Conservation (phyloP, 2,797 vertebrate genomes). For the Mus spretus region DNA sequence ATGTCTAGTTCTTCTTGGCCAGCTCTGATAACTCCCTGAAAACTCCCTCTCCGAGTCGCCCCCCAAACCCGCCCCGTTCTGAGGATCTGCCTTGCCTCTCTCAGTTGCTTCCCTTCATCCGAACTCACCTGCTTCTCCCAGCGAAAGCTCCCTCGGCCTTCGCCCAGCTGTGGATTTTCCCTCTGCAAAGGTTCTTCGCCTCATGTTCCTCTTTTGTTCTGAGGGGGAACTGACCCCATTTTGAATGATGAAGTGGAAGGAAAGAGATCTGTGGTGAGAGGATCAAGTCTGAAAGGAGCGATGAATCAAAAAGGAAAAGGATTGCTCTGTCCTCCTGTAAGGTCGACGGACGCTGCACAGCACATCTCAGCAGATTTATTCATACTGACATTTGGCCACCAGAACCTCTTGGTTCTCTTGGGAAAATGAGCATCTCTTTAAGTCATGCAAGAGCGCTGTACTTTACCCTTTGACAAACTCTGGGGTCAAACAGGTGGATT, state of each 20-base stretch:
- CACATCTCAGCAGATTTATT: neutral
- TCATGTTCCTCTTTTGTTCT: neutral
- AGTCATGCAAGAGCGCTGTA: neutral
- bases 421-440: conserved; percentile 23
- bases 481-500: neutral
- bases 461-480: neutral
- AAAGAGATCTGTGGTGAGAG: neutral
- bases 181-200: neutral
- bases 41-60: neutral
- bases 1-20: neutral
- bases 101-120: neutral
- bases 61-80: too few species aligned
- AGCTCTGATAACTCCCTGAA: neutral
- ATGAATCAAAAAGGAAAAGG: neutral
- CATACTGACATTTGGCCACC: neutral
- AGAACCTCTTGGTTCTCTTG: neutral
- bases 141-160: neutral
- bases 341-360: neutral
- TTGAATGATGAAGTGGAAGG: neutral
- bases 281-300: neutral
- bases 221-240: neutral
- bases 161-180: neutral
- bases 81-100: neutral
- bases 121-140: neutral
- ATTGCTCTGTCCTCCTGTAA: neutral